Evolutionary conservation across 1,140 invertebrate genomes (phyloP), one percentile per base, ranked within the genome.

Genomic region (Ips nitidus): DNA sequence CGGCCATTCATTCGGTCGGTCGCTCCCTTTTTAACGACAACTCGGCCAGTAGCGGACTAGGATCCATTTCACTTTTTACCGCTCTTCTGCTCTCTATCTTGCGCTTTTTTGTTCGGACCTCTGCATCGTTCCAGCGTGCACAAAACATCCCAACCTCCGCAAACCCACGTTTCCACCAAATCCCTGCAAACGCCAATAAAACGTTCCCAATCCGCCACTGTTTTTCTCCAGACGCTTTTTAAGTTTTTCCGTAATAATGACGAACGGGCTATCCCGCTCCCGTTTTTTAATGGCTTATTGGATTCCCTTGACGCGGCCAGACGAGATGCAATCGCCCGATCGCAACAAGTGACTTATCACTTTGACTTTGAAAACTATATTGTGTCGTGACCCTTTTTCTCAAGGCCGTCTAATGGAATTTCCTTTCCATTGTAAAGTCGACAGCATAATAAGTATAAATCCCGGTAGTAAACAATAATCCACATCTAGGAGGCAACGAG

Each of bases 231-330:
- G 7, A 22, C 22, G 22, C 22, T 22, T 47, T 65, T 65, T 65
- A 55, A 65, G 52, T 47, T 53, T 65, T 63, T 41, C 37, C 62
- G 38, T 62, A 62, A 55, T 65, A 65, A 65, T 65, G 62, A 65
- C 62, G 62, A 41, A 65, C 62, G 62, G 52, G 40, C 47, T 56
- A 36, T 41, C n/a, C 22, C 62, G 38, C 39, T 43, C 52, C 39
- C 61, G 61, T 65, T 65, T 65, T 65, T 65, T 65, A 65, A 65
- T 65, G 62, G 62, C 52, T 65, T 65, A 65, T 65, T 65, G 62
- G 62, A 65, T 65, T 65, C 52, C 52, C 52, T 56, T 65, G 62
- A 65, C 62, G 47, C 62, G 62, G 41, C 62, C 62, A 65, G 62
- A 65, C 62, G 40, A 65, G 52, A 65, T 56, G 62, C 62, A 42